Conservation (phyloP, 2,113 vertebrate genomes). For the Aegotheles bennettii region DNA sequence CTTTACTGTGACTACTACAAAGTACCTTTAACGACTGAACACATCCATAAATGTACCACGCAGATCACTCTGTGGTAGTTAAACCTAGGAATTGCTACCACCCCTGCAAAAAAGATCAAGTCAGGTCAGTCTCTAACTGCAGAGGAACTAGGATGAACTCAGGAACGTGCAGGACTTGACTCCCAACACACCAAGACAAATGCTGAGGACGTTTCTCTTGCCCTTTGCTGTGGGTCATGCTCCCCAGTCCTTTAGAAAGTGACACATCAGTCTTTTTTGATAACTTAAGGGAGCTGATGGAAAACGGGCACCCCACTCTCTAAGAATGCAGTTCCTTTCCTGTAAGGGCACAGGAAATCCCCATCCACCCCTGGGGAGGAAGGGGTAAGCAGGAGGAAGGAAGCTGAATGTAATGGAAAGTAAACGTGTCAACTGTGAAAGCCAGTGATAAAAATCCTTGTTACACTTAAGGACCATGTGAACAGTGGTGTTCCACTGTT, state of each 20-base stretch:
- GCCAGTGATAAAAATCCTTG: not conserved
- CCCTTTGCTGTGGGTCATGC: not conserved
- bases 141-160: not conserved
- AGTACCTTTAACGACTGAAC: not conserved
- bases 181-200: accelerated
- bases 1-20: not conserved
- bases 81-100: not conserved
- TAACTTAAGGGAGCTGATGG: not conserved
- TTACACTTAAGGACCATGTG: not conserved
- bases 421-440: not conserved
- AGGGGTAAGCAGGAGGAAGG: not conserved
- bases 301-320: accelerated
- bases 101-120: not conserved
- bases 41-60: not conserved
- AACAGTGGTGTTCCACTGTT: not conserved
- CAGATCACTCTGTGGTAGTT: not conserved
- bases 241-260: accelerated
- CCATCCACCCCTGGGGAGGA: not conserved
- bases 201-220: not conserved
- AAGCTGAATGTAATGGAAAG: not conserved
- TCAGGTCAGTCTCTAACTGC: not conserved
- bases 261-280: not conserved
- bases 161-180: not conserved
- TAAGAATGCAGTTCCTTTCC: not conserved
- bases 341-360: not conserved